Base-by-base conservation (phyloP, 2,113 vertebrate genomes). In the Manacus vitellinus region DNA sequence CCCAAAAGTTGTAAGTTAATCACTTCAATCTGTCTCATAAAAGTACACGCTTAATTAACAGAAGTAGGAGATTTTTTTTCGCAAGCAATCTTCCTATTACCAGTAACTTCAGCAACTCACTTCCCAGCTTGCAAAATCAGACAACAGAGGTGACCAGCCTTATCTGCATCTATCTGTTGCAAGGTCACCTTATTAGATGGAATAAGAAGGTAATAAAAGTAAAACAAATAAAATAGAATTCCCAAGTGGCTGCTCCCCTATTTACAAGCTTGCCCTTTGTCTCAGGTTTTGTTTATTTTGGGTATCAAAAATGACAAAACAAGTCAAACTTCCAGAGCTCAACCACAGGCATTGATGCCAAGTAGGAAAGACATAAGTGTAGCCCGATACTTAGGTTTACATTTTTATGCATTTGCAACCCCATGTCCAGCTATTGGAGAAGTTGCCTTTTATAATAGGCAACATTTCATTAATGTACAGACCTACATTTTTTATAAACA, bases 221-320 rank as follows among this genome's bases (percentile, higher is more conserved):
- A 56, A 95, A 97, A 92, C 47, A 83, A 93, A 85, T 21, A 88
- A 61, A 88, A 93, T n/a, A 67, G 68, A 88, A 90, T 78, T 92
- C 44, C 56, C 6, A 63, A 67, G 56, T 3, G 10, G 63, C 90
- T 93, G 92, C 85, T 96, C 89, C 95, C 30, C 92, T 92, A 16
- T 94, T 92, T 93, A 80, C 65, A 80, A 77, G 90, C n/a, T 86
- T 80, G 72, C 25, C 25, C 63, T 84, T 77, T 88, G 75, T 74
- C 59, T 62, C 52, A 52, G 33, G 22, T 85, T 86, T 82, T 91
- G 81, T 94, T 95, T 87, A 76, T 28, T 93, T 75, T 80, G 35
- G 46, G 3, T 90, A 77, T 92, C 79, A 90, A 88, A 91, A 88
- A 39, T 25, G 27, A 77, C 55, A 85, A 54, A 84, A 62, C n/a